A percentile compares a stretch with the other conserved stretches of the same genome.
Conservation (phyloP, 2,113 vertebrate genomes). For the Sminthopsis crassicaudata region DNA sequence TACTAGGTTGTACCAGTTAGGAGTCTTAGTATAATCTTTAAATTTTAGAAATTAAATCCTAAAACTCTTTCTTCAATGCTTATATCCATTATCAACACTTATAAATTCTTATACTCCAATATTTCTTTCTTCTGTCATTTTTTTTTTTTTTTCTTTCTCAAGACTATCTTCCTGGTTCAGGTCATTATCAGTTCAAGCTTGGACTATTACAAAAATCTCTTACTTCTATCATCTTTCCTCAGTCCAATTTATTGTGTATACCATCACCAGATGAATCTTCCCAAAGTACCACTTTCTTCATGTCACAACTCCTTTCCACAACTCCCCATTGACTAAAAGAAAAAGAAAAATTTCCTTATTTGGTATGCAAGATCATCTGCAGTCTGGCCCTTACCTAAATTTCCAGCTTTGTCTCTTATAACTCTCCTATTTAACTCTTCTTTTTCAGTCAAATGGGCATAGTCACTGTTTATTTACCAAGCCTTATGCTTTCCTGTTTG, state of each 20-base stretch:
- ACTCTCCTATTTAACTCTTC: neutral
- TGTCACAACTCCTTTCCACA: neutral
- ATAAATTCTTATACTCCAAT: neutral
- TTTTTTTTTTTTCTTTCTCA: neutral
- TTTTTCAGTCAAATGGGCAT: neutral
- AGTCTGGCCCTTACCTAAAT: neutral
- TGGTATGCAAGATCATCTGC: neutral
- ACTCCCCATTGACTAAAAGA: neutral
- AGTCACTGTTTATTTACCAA: neutral
- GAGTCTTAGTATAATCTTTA: neutral
- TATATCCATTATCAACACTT: neutral
- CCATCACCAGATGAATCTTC: neutral
- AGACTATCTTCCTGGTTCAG: neutral
- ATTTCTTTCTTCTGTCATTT: neutral
- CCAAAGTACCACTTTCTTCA: neutral
- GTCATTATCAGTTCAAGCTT: neutral
- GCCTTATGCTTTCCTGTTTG: neutral
- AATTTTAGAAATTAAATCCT: neutral
- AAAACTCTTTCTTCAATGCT: neutral
- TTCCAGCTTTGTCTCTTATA: neutral
- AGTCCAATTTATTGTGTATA: neutral
- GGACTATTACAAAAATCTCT: neutral
- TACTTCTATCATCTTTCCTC: neutral
- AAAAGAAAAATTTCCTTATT: neutral
- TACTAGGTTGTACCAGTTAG: neutral